Evolutionary conservation across 2,113 vertebrate genomes (phyloP).

Genomic region (Parus major): DNA sequence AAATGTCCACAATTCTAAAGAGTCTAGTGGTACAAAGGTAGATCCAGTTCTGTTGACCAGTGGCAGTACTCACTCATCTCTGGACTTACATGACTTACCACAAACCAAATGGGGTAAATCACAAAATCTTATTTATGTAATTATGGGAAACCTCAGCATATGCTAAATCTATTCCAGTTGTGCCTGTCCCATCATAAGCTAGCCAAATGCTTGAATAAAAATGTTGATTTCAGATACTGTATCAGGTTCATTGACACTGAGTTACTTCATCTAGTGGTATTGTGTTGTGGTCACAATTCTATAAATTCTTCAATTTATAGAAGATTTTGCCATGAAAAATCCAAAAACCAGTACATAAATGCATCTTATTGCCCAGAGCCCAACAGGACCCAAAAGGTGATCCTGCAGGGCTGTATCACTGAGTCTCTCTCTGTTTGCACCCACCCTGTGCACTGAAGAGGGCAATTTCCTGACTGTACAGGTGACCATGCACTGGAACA

Average conservation of each 20-base stretch:
- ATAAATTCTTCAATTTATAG: background rate
- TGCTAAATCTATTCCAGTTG: background rate
- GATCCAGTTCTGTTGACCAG: background rate
- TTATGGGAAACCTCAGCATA: background rate
- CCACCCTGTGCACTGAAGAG: background rate
- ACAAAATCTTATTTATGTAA: background rate
- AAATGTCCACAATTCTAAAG: background rate
- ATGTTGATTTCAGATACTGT: rapidly evolving
- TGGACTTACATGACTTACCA: background rate
- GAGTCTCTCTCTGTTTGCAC: background rate
- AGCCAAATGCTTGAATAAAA: background rate
- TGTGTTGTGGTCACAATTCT: background rate
- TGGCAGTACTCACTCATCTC: background rate
- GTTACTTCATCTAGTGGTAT: background rate
- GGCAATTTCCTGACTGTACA: too few species aligned
- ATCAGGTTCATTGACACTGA: background rate
- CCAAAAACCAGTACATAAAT: background rate
- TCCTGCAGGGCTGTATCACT: background rate
- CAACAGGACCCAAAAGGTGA: background rate
- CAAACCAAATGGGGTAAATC: background rate
- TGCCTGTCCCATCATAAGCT: background rate
- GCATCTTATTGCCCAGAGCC: background rate
- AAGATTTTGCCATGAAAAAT: background rate
- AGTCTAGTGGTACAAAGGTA: background rate
- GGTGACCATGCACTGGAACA: background rate